These are phyloP conservation scores for Sympetrum striolatum DNA, from an alignment of 2,888 invertebrate genomes.

Conservation along the genomic window DNA sequence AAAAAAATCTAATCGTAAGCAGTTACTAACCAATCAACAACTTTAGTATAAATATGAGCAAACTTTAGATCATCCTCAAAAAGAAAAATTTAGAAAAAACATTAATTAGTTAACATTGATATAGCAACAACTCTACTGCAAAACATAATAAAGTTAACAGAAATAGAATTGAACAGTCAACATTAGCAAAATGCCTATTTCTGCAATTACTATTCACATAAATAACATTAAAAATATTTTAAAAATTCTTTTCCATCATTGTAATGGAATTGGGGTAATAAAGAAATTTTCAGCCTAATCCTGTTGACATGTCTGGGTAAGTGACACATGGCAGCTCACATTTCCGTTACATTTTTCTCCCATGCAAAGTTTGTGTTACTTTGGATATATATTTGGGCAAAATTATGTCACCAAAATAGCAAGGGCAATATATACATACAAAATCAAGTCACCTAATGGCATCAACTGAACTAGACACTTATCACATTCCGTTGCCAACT, in stretches of 20 bases:
- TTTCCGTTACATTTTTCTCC: conserved; percentile 26
- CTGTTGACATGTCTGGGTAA: conserved; percentile 32
- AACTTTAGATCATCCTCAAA: conserved; percentile 3
- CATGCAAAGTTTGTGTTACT: conserved; percentile 12
- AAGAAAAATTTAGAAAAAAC: conserved; percentile 27
- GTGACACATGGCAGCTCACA: conserved; percentile 44
- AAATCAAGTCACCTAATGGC: conserved; percentile 45
- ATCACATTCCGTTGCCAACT: conserved; percentile 46
- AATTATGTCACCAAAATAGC: conserved; percentile 41
- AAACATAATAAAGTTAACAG: conserved; percentile 42
- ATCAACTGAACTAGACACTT: conserved; percentile 46
- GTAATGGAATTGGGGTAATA: background rate
- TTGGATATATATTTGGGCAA: conserved; percentile 27
- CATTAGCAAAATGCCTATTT: conserved; percentile 32
- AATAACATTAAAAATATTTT: conserved; percentile 19
- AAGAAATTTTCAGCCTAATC: conserved; percentile 28
- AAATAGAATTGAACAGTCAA: conserved; percentile 27
- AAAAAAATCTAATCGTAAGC: background rate
- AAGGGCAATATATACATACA: conserved; percentile 33
- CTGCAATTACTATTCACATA: conserved; percentile 29
- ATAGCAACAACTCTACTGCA: conserved; percentile 33
- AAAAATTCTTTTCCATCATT: background rate
- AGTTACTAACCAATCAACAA: conserved; percentile 25
- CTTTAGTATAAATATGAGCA: conserved; percentile 29
- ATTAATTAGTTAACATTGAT: conserved; percentile 25